Base-by-base conservation (phyloP, 1,140 invertebrate species). In the Pseudomyrmex cubaensis region DNA sequence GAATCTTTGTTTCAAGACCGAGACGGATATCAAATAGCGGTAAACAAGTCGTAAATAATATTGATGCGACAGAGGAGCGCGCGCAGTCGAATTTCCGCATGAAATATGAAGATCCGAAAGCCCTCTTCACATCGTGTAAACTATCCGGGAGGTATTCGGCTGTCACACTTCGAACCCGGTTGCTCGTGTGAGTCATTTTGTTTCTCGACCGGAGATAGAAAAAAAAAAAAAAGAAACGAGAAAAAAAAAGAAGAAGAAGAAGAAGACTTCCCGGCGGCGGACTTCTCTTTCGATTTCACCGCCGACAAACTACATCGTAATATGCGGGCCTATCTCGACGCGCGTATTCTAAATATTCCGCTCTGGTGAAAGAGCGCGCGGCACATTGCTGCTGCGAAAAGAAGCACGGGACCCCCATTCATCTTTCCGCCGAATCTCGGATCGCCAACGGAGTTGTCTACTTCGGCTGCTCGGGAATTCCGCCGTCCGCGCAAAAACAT, bases 251-350 rank as follows among this genome's bases (percentile, higher is more conserved):
- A n/a, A 35, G 35, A 35, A 35, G 35, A 35, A 35, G 35, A 35
- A 5, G 35, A 35, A 35, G 35, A 35, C 35, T 35, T 35, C 35
- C 35, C 5, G 15, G 61, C 22, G 46, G 74, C 61, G 8, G 52
- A 80, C 76, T 80, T 80, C 76, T 80, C 76, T 80, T 80, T 78
- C 48, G 13, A 78, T 66, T 80, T 80, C 66, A n/a, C 15, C 17
- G 46, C 20, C 66, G 64, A 46, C 22, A 50, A 54, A 48, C 64
- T 59, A 59, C 13, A 69, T 20, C 20, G 9, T 56, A 70, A 46
- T 59, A 80, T 80, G n/a, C 76, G 66, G 35, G 72, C 59, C 76
- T 80, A 80, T 80, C 35, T 77, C 25, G 74, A 67, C 56, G 67
- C 17, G 20, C 20, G 63, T 77, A 77, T 77, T 77, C 74, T 25